These are phyloP conservation scores for Andricus quercusramuli DNA, from an alignment of 2,888 invertebrate genomes.

Conservation along the genomic window DNA sequence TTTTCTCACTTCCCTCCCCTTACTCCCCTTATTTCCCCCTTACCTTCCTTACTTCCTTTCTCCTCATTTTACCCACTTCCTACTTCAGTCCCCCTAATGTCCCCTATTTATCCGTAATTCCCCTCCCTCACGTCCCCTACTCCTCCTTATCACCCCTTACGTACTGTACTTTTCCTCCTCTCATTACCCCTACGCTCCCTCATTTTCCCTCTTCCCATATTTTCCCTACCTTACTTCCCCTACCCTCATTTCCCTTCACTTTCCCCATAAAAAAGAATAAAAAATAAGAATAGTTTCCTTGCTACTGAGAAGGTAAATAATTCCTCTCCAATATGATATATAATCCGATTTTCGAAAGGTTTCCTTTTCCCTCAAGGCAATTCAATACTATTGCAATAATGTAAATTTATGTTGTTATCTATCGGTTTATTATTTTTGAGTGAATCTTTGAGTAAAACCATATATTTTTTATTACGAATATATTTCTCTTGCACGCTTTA, in stretches of 20 bases:
- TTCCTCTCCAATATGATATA: not conserved
- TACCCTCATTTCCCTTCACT: not conserved
- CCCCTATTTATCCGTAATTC: no score
- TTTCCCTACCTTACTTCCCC: no score
- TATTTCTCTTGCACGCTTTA: constrained; percentile 8
- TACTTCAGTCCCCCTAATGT: no score
- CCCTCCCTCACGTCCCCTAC: no score
- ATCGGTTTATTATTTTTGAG: not conserved
- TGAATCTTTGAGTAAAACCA: not conserved
- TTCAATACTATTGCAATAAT: not conserved
- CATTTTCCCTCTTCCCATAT: no score
- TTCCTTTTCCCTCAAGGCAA: not conserved
- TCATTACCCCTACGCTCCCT: no score
- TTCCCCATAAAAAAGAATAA: not conserved
- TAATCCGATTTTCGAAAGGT: not conserved
- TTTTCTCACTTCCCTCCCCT: no score
- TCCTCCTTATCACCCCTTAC: no score
- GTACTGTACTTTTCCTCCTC: no score
- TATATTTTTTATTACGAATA: constrained; percentile 31
- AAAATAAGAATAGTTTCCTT: not conserved
- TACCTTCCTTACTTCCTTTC: no score
- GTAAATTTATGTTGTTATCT: not conserved
- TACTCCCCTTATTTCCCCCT: no score
- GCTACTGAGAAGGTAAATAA: not conserved
- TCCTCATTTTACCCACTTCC: no score